Conservation (phyloP, 2,888 invertebrate genomes). For the Watsonalla binaria region DNA sequence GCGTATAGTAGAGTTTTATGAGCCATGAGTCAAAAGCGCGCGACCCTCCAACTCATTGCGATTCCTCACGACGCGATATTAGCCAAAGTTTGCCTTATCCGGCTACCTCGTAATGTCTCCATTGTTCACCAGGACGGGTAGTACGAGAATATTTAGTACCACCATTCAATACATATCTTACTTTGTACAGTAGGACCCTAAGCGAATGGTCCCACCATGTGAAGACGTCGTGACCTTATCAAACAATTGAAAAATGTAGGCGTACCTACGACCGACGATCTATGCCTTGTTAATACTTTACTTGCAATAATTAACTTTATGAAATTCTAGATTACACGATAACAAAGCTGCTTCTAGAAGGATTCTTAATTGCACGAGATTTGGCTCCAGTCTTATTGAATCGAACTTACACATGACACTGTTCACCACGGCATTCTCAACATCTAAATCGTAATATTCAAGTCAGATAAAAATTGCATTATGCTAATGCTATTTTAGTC, state of each 20-base stretch:
- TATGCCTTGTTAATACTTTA: constrained; percentile 11
- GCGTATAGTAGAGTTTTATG: constrained; percentile 45
- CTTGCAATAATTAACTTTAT: constrained; percentile 25
- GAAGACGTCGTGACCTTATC: too few relatives aligned
- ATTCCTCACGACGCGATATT: constrained; percentile 62
- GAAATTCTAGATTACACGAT: constrained; percentile 42
- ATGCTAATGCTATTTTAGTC: too few relatives aligned
- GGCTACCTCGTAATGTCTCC: constrained; percentile 66
- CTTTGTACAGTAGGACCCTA: background rate
- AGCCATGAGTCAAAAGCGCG: constrained; percentile 23
- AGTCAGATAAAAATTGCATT: too few relatives aligned
- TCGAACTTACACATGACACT: constrained; percentile 45
- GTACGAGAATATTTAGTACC: constrained; percentile 41
- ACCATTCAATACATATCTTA: constrained; percentile 11
- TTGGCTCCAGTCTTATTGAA: constrained; percentile 35
- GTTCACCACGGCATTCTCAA: background rate
- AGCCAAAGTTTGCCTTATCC: constrained; percentile 65
- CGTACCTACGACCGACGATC: too few relatives aligned
- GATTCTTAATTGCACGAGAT: constrained; percentile 42
- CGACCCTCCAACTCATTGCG: constrained; percentile 52
- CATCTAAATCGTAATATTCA: too few relatives aligned
- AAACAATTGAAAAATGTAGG: too few relatives aligned
- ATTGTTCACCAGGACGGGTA: constrained; percentile 65
- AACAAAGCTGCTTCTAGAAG: constrained; percentile 44
- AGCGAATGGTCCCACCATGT: too few relatives aligned